Conservation (phyloP, 2,113 vertebrate genomes). For the Morone saxatilis region DNA sequence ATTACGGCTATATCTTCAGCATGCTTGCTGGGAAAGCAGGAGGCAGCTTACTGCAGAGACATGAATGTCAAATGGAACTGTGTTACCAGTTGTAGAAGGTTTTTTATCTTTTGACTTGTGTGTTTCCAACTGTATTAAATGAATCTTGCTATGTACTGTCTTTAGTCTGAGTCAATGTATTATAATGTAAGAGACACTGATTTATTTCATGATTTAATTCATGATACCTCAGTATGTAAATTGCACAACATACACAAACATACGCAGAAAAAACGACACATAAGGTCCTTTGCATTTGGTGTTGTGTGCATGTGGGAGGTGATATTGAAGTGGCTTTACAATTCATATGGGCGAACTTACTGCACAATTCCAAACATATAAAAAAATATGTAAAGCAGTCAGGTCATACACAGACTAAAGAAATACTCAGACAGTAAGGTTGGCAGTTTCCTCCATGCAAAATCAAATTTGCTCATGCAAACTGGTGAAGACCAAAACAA, state of each 20-base stretch:
- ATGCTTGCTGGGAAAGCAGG: conserved; percentile 40
- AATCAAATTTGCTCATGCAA: conserved; percentile 11
- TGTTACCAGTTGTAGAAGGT: conserved; percentile 31
- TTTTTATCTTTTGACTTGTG: conserved; percentile 17
- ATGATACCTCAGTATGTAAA: conserved; percentile 15
- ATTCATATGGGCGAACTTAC: background rate
- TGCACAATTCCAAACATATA: conserved; percentile 2
- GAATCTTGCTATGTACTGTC: conserved; percentile 9
- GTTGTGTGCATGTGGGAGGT: background rate
- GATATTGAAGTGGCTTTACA: background rate
- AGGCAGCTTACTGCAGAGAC: conserved; percentile 34
- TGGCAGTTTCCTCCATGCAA: background rate
- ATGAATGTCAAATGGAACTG: conserved; percentile 41
- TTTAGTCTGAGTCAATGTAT: background rate
- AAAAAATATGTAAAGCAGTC: background rate
- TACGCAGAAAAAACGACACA: background rate
- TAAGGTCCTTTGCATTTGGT: background rate
- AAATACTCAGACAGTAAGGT: background rate
- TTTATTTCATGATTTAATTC: background rate
- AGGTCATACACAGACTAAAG: background rate
- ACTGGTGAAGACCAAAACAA: conserved; percentile 1
- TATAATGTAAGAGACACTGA: background rate
- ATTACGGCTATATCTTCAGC: conserved; percentile 56
- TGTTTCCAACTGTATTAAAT: conserved; percentile 13
- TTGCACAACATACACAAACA: background rate